Conservation (phyloP, 2,888 invertebrate species). For the Cephus pygmeus region DNA sequence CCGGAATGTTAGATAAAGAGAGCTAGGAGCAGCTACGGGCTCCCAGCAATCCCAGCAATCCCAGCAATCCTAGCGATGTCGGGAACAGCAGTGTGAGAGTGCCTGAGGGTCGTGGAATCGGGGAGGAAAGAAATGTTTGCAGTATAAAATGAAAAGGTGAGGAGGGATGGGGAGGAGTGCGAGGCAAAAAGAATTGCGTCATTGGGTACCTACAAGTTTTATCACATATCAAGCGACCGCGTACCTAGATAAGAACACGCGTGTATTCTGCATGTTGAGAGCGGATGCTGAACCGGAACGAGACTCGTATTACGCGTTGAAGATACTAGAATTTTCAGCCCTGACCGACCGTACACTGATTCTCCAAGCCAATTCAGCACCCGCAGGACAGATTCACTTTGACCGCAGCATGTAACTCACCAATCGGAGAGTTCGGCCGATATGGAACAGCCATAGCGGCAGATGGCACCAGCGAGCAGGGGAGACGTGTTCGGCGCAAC, state of each 20-base stretch:
- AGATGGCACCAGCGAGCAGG: conserved; percentile 58
- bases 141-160: not conserved
- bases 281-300: not conserved
- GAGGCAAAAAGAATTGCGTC: not conserved
- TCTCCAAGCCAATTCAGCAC: not conserved
- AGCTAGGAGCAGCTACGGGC: conserved; percentile 41
- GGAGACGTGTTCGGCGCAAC: conserved; percentile 56
- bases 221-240: not conserved
- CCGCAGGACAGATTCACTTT: not conserved
- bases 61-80: conserved; percentile 26
- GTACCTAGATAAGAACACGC: not conserved
- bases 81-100: conserved; percentile 22
- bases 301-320: not conserved
- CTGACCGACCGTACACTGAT: not conserved
- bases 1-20: conserved; percentile 61
- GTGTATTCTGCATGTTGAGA: not conserved
- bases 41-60: conserved; percentile 22
- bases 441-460: conserved; percentile 35
- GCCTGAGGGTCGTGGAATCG: not conserved
- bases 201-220: not conserved
- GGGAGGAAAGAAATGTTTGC: not conserved
- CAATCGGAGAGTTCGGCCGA: conserved; percentile 10
- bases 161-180: not conserved
- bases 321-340: not conserved
- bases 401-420: not conserved